Evolutionary conservation across 2,888 invertebrate genomes (phyloP).

Genomic region (Apodemia hepburni): DNA sequence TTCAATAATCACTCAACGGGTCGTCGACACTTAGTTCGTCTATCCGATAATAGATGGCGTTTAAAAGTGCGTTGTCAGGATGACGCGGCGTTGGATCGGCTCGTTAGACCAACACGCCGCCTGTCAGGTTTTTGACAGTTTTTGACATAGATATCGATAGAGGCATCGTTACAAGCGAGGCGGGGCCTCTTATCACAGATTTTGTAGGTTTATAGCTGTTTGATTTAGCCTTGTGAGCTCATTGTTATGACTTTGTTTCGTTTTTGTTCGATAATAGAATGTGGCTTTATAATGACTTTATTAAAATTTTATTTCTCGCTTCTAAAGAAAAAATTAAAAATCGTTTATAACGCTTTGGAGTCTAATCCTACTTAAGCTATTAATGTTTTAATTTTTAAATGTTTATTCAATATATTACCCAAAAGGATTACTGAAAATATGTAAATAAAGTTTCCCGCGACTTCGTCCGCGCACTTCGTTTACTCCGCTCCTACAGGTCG

Average conservation of each 20-base stretch:
- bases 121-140: conserved; percentile 77
- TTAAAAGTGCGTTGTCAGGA: conserved; percentile 55
- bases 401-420: too few relatives aligned
- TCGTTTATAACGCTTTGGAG: too few relatives aligned
- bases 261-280: conserved; percentile 36
- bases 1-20: conserved; percentile 40
- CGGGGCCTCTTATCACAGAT: conserved; percentile 66
- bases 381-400: too few relatives aligned
- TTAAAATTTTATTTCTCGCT: neutral
- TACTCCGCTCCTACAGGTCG: too few relatives aligned
- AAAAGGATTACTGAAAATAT: too few relatives aligned
- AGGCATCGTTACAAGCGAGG: conserved; percentile 61
- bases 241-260: conserved; percentile 58
- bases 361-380: too few relatives aligned
- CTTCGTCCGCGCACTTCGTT: too few relatives aligned
- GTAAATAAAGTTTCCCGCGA: too few relatives aligned
- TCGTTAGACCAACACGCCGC: conserved; percentile 76
- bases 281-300: conserved; percentile 5
- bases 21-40: conserved; percentile 43
- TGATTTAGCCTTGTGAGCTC: conserved; percentile 63
- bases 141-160: conserved; percentile 79
- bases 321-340: too few relatives aligned
- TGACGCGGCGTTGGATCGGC: conserved; percentile 46
- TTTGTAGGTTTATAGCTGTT: conserved; percentile 57
- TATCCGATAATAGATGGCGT: conserved; percentile 63